These are phyloP conservation scores for Eremobia ochroleuca DNA, from an alignment of 2,888 invertebrate species.

Conservation along the genomic window DNA sequence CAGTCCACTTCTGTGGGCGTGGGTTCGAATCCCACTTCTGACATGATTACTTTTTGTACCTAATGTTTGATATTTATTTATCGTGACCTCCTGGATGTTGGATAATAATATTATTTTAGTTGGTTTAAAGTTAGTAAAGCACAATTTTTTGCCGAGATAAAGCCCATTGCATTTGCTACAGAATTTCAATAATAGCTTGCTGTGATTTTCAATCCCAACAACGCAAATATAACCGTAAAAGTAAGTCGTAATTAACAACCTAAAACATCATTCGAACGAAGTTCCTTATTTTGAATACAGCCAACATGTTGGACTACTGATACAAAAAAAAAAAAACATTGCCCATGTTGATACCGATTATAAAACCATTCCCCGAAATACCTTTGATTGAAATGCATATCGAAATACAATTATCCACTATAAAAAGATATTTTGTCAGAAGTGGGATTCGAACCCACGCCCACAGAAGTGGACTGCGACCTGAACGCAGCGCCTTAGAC, in stretches of 20 bases:
- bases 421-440: too few species aligned
- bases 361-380: neutral
- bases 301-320: neutral
- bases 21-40: slow-evolving; percentile 60
- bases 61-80: neutral
- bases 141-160: neutral
- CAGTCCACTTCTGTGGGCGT: slow-evolving; percentile 60
- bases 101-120: too few species aligned
- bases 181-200: neutral
- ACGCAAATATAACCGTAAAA: neutral
- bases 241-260: neutral
- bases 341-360: neutral
- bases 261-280: neutral
- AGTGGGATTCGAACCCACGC: too few species aligned
- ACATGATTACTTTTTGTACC: slow-evolving; percentile 33
- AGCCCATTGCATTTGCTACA: neutral
- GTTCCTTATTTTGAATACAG: neutral
- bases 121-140: neutral
- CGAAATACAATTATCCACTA: neutral
- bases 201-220: neutral
- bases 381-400: neutral
- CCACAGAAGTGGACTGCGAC: too few species aligned
- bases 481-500: too few species aligned
- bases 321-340: too few species aligned
- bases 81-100: neutral